phyloP scores from a whole-genome alignment of 2,113 vertebrate genomes.

The Acrocephalus kingi region DNA sequence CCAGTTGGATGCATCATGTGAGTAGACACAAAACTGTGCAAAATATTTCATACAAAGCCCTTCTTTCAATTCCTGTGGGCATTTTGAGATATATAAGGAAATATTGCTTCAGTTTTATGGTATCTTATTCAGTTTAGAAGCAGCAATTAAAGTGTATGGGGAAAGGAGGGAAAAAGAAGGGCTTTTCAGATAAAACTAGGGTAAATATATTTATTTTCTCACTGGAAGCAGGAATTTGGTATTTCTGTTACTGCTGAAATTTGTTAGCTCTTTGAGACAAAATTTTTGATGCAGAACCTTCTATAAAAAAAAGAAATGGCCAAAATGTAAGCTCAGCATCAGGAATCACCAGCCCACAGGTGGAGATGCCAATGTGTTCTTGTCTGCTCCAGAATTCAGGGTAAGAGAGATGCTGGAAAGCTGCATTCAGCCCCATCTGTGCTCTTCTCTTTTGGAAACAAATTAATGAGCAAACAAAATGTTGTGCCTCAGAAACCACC shows the following conservation, averaged over 20 bases:
- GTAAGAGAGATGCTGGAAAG: background rate
- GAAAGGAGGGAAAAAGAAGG: background rate
- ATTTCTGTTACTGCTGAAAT: background rate
- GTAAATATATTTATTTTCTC: background rate
- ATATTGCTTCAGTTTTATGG: background rate
- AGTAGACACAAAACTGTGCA: background rate
- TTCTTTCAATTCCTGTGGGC: background rate
- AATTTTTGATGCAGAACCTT: background rate
- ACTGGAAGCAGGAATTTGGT: background rate
- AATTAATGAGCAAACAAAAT: background rate
- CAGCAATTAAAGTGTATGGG: background rate
- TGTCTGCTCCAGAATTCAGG: background rate
- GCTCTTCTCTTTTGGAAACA: background rate
- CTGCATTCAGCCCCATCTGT: background rate
- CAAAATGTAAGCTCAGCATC: background rate
- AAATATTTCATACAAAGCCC: background rate
- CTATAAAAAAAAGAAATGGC: background rate
- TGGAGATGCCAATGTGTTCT: background rate
- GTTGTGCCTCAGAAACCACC: background rate
- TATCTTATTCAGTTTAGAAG: background rate
- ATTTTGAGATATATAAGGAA: background rate
- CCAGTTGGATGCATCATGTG: background rate
- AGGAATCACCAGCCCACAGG: rapidly evolving
- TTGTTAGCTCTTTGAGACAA: background rate
- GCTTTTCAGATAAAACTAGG: background rate